Evolutionary conservation across 2,113 vertebrate species (phyloP), one percentile per base, ranked within the genome.

Genomic region (Nyctibius bracteatus): DNA sequence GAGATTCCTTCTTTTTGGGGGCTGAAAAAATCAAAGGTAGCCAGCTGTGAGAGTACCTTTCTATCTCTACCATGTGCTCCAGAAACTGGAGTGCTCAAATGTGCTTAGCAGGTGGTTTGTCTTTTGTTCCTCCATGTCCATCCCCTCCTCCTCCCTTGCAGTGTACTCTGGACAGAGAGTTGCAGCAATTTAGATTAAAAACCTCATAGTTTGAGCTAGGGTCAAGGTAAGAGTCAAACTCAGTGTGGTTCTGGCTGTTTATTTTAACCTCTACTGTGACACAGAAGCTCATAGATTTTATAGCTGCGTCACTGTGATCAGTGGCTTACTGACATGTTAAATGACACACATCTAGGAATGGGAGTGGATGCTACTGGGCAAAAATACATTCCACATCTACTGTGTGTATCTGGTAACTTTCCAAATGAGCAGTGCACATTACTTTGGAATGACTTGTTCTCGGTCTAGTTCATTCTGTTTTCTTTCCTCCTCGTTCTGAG

Each of bases 321-420:
- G 66, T 2, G 2, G 24, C 63, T 71, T 66, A 80, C 54, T 87
- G 87, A 57, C 52, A 65, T 22, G 86, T 65, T 74, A 79, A 63
- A 72, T 73, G 81, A 61, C 92, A 91, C 73, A 65, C 10, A 39
- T 90, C 58, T 93, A 94, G 88, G 93, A 96, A 90, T 52, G 58
- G 62, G 54, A 88, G 58, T 68, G 54, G 49, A 73, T 92, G 87
- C 92, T 95, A 58, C 90, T 77, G 85, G 85, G 86, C 63, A 94
- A 55, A 93, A 96, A 88, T 86, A 82, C 85, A 92, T 96, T 96
- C 96, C 94, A 88, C 35, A 55, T 90, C 67, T 90, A 23, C 86
- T 93, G 82, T 46, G 72, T 95, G 67, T 73, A 66, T 67, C 90
- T 95, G 88, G 75, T 81, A 47, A 9, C 8, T 9, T 71, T 96